Conservation (phyloP, 2,113 vertebrate genomes). For the Nothocercus julius region DNA sequence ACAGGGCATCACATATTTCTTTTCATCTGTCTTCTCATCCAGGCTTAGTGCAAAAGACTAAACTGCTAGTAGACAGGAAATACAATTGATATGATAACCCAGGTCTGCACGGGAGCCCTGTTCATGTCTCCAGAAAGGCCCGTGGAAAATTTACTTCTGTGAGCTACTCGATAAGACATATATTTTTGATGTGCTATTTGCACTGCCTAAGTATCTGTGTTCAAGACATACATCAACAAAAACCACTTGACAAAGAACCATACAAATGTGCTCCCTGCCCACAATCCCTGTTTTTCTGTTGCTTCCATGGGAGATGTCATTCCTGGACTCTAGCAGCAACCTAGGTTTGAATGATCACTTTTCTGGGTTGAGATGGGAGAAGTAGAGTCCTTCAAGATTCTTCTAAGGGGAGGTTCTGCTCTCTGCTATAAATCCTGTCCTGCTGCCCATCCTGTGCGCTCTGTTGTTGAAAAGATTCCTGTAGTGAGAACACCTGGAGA, state of each 20-base stretch:
- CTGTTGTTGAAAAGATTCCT: background rate
- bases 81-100: fast-evolving
- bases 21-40: background rate
- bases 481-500: too few relatives aligned
- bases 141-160: background rate
- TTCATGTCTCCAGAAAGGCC: background rate
- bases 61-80: background rate
- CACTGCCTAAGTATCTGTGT: background rate
- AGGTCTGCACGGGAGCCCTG: background rate
- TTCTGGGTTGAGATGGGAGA: background rate
- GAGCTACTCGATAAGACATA: background rate
- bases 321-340: background rate
- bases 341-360: background rate
- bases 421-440: background rate
- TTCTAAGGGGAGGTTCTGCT: background rate
- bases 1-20: background rate
- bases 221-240: background rate
- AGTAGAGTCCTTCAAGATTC: background rate
- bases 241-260: background rate
- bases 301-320: background rate
- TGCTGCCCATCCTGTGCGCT: background rate
- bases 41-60: background rate
- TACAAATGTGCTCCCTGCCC: background rate
- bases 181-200: background rate
- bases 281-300: background rate